Evolutionary conservation across 2,888 invertebrate genomes (phyloP), one percentile per base, ranked within the genome.

Genomic region (Maniola hyperantus): DNA sequence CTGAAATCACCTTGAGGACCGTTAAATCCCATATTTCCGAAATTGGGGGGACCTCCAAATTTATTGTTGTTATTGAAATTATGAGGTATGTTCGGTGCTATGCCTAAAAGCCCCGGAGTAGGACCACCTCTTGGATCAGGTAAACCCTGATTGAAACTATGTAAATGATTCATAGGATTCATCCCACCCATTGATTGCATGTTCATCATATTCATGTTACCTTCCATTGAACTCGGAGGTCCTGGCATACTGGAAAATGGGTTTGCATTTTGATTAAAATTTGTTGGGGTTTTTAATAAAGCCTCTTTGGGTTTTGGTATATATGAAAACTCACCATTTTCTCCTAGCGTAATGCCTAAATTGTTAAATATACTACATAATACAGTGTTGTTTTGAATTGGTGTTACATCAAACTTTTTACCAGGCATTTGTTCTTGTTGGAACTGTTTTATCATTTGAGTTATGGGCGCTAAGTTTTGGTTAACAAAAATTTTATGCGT

Each of bases 401-500:
- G 82, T 18, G 87, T 80, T 36, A 93, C 81, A 76, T 94, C 94
- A 54, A 94, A 92, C 66, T 87, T 88, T 77, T 94, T 94, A 64
- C 93, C 93, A 1, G 90, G 82, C 34, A 83, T 81, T 58, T 91
- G 92, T 76, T 94, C 94, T 76, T 94, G 94, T 71, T 95, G 93
- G 73, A 92, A 93, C 75, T 93, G 94, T 79, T 95, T 94, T 26
- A 94, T 83, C 82, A 93, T 93, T 72, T 93, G 93, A 7, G 95
- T 94, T 11, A 95, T 92, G 34, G 93, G 88, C 1, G 94, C 94
- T 76, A 96, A 82, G 79, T 96, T 93, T 77, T 95, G 95, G 79
- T 95, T 96, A 0, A 95, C 93, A 84, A 94, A 93, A 74, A 96
- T 93, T 85, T 96, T 96, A 79, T 95, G 95, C 72, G 95, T 95